Evolutionary conservation across 2,797 vertebrate species (phyloP).

Genomic region (Cryptoblepharus egeriae): DNA sequence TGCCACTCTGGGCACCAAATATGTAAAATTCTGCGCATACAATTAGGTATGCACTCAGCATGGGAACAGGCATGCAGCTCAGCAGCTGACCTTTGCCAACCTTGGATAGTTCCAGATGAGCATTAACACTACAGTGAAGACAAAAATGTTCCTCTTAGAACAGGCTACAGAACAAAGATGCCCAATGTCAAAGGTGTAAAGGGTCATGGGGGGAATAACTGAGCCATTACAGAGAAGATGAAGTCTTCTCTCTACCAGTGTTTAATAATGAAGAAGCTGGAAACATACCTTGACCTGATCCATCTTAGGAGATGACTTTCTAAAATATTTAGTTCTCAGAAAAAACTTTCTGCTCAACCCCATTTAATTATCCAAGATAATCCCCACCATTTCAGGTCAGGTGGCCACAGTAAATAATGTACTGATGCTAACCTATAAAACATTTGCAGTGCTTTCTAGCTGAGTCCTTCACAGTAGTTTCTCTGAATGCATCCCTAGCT

Average conservation of each 20-base stretch:
- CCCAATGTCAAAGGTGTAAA: not conserved
- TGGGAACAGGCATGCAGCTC: constrained; percentile 10
- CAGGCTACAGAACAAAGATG: constrained; percentile 18
- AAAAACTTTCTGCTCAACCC: no score
- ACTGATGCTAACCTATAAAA: no score
- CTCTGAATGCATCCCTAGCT: no score
- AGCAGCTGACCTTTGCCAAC: constrained; percentile 15
- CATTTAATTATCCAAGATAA: no score
- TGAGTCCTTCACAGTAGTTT: no score
- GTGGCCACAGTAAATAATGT: no score
- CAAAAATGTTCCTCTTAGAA: constrained; percentile 1
- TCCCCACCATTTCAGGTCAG: no score
- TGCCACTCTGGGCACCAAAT: constrained; percentile 37
- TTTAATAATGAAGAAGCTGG: not conserved
- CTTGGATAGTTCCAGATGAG: constrained; percentile 37
- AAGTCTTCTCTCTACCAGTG: not conserved
- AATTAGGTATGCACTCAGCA: not conserved
- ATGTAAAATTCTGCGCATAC: constrained; percentile 18
- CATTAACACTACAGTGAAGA: constrained; percentile 14
- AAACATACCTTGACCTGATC: not conserved
- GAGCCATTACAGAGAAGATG: not conserved
- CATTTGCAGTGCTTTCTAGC: no score
- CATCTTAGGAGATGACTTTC: not conserved
- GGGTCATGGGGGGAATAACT: no score
- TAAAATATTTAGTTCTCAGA: not conserved